Evolutionary conservation across 1,140 invertebrate genomes (phyloP), one percentile per base, ranked within the genome.

Genomic region (Proctacanthus coquilletti): DNA sequence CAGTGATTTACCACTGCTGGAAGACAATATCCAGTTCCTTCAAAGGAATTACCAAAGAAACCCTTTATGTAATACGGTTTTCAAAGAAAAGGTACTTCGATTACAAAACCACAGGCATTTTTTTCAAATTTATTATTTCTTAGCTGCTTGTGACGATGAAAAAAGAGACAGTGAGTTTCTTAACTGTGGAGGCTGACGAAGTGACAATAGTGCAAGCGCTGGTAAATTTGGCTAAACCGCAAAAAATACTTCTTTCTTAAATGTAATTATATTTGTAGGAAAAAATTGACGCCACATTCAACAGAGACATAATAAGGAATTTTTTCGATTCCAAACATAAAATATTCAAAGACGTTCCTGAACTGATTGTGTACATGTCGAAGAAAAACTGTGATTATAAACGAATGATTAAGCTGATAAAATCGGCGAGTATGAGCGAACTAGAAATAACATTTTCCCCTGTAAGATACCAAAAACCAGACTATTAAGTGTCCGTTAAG

Each of bases 171-270:
- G n/a, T n/a, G n/a, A n/a, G n/a, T n/a, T n/a, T n/a, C n/a, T n/a
- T n/a, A 18, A 55, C 54, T 19, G 40, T 45, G 36, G 42, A 55
- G 34, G 38, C 45, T 31, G 52, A 49, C 37, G 50, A 52, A 44
- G 45, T 49, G 33, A 42, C 48, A 35, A 40, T 58, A 48, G 44
- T 52, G 48, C 51, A 53, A 45, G 51, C 55, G 37, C 47, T 58
- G 39, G 43, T 42, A 29, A 39, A 30, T 34, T 17, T 34, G 14
- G 27, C n/a, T 29, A 13, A 3, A 9, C 15, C 27, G n/a, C 15
- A 3, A 29, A 29, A 13, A 14, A 13, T 29, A 4, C 4, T 3
- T 4, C 15, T 34, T 34, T 34, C 11, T 18, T 15, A 18, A 31
- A 1, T 1, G 11, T 20, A 4, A 5, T 4, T 34, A 36, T 21